These are phyloP conservation scores for Musca domestica DNA, from an alignment of 1,140 invertebrate species.

Conservation along the genomic window DNA sequence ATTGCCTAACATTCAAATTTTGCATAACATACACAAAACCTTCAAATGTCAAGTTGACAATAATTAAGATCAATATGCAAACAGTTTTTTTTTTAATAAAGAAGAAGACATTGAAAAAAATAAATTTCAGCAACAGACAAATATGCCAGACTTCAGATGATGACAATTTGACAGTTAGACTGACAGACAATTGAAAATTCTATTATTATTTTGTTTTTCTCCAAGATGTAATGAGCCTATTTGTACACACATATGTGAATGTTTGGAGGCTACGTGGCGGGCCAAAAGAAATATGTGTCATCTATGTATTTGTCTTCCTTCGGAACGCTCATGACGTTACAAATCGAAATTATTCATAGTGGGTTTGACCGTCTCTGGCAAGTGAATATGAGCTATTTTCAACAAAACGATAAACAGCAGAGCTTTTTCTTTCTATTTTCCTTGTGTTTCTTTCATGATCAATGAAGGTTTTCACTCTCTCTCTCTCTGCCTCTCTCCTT, in stretches of 20 bases:
- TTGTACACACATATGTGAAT: too few species aligned
- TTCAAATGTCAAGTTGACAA: slow-evolving; percentile 12
- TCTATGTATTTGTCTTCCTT: too few species aligned
- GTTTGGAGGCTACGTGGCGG: too few species aligned
- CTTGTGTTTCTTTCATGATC: background rate
- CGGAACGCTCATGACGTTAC: too few species aligned
- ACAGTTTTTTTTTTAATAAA: background rate
- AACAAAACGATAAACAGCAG: too few species aligned
- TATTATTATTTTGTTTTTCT: too few species aligned
- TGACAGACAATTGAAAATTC: background rate
- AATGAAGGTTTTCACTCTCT: background rate
- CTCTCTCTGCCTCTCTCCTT: background rate
- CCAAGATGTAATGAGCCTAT: too few species aligned
- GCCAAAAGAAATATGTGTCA: too few species aligned
- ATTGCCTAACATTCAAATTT: background rate
- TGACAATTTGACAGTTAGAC: slow-evolving; percentile 8
- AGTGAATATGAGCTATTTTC: too few species aligned
- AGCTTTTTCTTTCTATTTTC: background rate
- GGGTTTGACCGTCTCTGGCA: too few species aligned
- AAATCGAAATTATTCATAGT: too few species aligned
- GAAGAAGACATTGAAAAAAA: background rate
- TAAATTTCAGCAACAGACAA: background rate
- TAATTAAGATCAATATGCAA: slow-evolving; percentile 12
- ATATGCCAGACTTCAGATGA: background rate
- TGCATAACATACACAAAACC: background rate